Evolutionary conservation across 2,113 vertebrate genomes (phyloP), one percentile per base, ranked within the genome.

Genomic region (Ardeotis arabs): DNA sequence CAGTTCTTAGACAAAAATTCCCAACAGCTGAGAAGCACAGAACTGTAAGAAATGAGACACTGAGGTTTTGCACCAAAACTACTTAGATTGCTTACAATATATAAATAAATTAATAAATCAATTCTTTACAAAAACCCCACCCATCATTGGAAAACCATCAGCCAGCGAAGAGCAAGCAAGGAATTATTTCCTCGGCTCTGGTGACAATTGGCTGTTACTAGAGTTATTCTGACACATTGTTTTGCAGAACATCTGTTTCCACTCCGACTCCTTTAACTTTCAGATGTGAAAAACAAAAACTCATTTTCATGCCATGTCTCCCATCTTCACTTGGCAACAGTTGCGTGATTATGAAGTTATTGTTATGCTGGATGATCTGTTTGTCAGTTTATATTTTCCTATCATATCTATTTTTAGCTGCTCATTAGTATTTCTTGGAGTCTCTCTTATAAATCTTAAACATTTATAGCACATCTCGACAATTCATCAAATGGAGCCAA

Each of bases 361-460:
- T 97, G 94, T 96, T 94, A 70, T 39, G 59, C 73, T 87, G 86
- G 85, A 92, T 91, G 91, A 96, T 95, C 95, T 76, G 84, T 94
- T 90, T 92, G 88, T 94, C 92, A 84, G 75, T 96, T 97, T 93
- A 92, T 92, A 81, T 93, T 96, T 96, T 93, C 84, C 85, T 89
- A 95, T 97, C 90, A 37, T 90, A 95, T 69, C 95, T 97, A 98
- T 97, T 97, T 98, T 97, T 96, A 97, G 91, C 59, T 75, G 27
- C 73, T 96, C 92, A 80, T 97, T 97, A 96, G 63, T 91, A 91
- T 96, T 87, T 93, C 82, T 89, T 90, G 92, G 92, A 92, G 75
- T 72, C 50, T 78, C 55, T 89, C 88, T 93, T 87, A 96, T 88
- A 96, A 95, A 96, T 96, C 93, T 95, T 87, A 84, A 93, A 91